A percentile compares a stretch with the other conserved stretches of the same genome.
phyloP scores from a whole-genome alignment of 2,888 invertebrate species.

The Drosophila maculinotata region DNA sequence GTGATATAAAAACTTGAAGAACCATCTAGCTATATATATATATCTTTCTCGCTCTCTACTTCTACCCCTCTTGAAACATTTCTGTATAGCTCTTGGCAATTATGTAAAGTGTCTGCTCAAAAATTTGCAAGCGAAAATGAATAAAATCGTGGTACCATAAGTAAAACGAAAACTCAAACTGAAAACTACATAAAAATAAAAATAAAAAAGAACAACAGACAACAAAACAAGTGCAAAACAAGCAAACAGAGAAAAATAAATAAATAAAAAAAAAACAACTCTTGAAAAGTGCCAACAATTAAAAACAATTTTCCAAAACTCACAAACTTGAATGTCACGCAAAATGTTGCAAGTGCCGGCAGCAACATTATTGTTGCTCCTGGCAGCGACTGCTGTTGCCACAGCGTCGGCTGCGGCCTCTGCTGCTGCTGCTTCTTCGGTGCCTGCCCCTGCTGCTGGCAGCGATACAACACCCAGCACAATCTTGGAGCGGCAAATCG shows the following conservation, averaged over 20 bases:
- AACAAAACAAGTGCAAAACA: slow-evolving; percentile 44
- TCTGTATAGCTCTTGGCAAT: slow-evolving; percentile 61
- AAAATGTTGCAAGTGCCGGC: slow-evolving; percentile 79
- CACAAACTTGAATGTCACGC: slow-evolving; percentile 65
- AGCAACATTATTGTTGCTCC: slow-evolving; percentile 67
- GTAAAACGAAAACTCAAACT: slow-evolving; percentile 41
- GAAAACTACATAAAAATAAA: slow-evolving; percentile 29
- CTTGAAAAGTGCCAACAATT: slow-evolving; percentile 65
- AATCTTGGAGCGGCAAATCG: slow-evolving; percentile 70
- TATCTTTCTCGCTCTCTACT: slow-evolving; percentile 2
- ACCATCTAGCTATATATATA: too few species aligned
- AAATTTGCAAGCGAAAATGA: slow-evolving; percentile 69
- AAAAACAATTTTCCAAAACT: slow-evolving; percentile 59
- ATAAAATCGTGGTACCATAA: slow-evolving; percentile 79
- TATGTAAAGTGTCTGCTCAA: slow-evolving; percentile 64
- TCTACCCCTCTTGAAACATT: background rate
- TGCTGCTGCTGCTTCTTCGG: slow-evolving; percentile 29
- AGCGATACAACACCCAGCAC: slow-evolving; percentile 44
- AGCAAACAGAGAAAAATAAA: slow-evolving; percentile 16
- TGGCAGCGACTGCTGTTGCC: slow-evolving; percentile 40
- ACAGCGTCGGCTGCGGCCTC: slow-evolving; percentile 33
- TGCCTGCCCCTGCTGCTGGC: slow-evolving; percentile 26
- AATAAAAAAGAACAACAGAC: slow-evolving; percentile 7
- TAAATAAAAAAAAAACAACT: slow-evolving; percentile 38
- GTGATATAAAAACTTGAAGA: slow-evolving; percentile 2